These are phyloP conservation scores for Didymodactylos carnosus DNA, from an alignment of 2,888 invertebrate genomes.

Conservation along the genomic window DNA sequence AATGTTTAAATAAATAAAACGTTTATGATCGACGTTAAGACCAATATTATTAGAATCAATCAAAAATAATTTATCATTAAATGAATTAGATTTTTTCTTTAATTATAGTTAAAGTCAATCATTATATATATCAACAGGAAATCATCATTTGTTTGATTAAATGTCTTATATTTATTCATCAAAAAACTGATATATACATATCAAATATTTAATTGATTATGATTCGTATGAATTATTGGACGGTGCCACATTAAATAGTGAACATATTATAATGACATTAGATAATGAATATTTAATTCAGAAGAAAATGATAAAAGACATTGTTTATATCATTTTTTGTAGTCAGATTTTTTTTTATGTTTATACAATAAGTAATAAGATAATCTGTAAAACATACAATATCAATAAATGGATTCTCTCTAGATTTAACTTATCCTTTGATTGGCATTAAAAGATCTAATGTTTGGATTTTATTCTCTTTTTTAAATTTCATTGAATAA, in stretches of 20 bases:
- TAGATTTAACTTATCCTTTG: too few relatives aligned
- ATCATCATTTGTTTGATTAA: conserved; percentile 6
- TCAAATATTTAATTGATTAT: conserved; percentile 11
- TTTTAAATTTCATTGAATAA: neutral
- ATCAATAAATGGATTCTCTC: too few relatives aligned
- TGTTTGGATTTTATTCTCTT: neutral
- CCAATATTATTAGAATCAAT: conserved; percentile 10
- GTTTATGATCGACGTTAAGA: conserved; percentile 1
- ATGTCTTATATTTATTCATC: conserved; percentile 11
- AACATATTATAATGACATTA: conserved; percentile 8
- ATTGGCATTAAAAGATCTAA: neutral
- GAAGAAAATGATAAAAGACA: conserved; percentile 10
- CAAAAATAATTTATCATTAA: conserved; percentile 1
- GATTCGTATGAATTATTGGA: conserved; percentile 10
- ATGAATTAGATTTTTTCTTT: conserved; percentile 8
- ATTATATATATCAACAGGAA: conserved; percentile 5
- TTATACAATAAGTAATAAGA: too few relatives aligned
- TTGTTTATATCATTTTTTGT: too few relatives aligned
- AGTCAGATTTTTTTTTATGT: too few relatives aligned
- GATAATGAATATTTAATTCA: conserved; percentile 12
- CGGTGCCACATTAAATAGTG: conserved; percentile 9
- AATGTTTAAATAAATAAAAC: conserved; percentile 9
- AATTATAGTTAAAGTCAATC: conserved; percentile 11
- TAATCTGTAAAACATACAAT: too few relatives aligned
- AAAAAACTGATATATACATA: conserved; percentile 11